Evolutionary conservation across 2,113 vertebrate species (phyloP).

Genomic region (Acrocephalus arundinaceus): DNA sequence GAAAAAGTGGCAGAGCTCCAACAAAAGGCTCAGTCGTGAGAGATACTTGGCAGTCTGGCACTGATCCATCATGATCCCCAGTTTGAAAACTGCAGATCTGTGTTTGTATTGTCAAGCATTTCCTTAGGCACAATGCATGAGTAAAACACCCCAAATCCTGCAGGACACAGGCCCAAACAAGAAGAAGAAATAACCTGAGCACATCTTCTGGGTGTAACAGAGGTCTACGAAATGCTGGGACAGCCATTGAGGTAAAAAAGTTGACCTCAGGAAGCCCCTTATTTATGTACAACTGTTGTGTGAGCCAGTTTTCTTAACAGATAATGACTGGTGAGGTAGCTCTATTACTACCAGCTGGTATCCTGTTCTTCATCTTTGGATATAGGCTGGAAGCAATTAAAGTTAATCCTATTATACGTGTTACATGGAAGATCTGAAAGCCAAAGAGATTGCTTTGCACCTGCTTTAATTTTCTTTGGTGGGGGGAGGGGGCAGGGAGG

Average conservation of each 20-base stretch:
- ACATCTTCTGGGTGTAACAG: background rate
- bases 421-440: constrained; percentile 2
- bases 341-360: constrained; percentile 5
- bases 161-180: background rate
- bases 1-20: background rate
- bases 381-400: constrained; percentile 40
- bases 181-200: background rate
- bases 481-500: rapidly evolving
- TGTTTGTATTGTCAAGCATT: background rate
- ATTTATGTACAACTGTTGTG: background rate
- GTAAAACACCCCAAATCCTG: background rate
- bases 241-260: background rate
- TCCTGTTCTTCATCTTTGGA: constrained; percentile 13
- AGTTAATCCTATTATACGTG: constrained; percentile 31
- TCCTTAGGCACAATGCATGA: background rate
- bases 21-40: background rate
- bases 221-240: background rate
- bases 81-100: background rate
- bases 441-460: background rate
- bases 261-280: background rate
- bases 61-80: background rate
- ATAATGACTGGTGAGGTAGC: background rate
- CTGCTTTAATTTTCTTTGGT: background rate
- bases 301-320: background rate
- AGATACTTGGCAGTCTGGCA: background rate